Conservation (phyloP, 2,113 vertebrate genomes). For the Platichthys stellatus region DNA sequence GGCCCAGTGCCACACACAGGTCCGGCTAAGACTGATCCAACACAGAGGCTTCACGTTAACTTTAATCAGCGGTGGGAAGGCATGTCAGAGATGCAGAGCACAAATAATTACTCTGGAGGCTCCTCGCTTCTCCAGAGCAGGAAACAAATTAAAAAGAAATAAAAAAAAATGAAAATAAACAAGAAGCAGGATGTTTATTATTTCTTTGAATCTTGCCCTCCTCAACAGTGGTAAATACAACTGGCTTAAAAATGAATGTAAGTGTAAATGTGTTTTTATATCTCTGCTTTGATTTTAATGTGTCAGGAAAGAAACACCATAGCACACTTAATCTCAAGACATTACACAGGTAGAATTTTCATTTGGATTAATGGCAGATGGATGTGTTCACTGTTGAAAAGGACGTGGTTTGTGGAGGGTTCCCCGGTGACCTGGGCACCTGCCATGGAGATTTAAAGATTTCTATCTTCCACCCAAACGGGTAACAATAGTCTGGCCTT, state of each 20-base stretch:
- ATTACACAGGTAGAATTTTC: background rate
- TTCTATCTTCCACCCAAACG: conserved; percentile 17
- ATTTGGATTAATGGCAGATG: background rate
- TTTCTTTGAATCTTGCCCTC: background rate
- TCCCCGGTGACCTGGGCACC: conserved; percentile 31
- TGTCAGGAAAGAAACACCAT: too few relatives aligned
- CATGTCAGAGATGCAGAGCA: background rate
- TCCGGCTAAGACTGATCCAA: conserved; percentile 1
- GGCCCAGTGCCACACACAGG: background rate
- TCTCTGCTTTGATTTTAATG: background rate
- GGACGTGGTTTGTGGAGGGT: background rate
- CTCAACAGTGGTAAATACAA: background rate
- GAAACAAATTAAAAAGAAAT: background rate
- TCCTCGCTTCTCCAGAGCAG: background rate
- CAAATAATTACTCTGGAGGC: conserved; percentile 13
- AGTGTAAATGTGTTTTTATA: background rate
- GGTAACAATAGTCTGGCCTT: conserved; percentile 56
- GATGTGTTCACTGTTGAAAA: background rate
- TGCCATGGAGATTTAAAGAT: conserved; percentile 43
- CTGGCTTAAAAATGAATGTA: background rate
- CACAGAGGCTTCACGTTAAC: background rate
- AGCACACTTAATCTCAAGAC: background rate
- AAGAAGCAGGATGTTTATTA: background rate
- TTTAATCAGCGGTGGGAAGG: conserved; percentile 1
- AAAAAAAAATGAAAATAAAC: background rate